phyloP scores from a whole-genome alignment of 2,797 vertebrate genomes.

The Nyctibius grandis region DNA sequence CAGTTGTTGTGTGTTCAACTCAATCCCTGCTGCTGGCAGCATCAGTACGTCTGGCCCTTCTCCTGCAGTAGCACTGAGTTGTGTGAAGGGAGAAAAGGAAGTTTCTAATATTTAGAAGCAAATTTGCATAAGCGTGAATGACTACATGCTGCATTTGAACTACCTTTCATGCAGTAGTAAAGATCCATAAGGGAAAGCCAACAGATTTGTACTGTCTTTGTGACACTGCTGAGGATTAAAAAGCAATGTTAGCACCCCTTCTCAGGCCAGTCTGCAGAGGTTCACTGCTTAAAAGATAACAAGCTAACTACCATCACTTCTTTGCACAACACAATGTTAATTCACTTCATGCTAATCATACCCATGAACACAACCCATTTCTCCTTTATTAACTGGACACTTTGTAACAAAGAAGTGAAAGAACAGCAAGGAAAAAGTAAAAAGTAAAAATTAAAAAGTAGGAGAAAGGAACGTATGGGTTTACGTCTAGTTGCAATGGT shows the following conservation, averaged over 20 bases:
- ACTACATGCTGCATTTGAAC: not conserved
- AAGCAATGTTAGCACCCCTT: not conserved
- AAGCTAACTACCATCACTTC: not conserved
- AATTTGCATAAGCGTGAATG: not conserved
- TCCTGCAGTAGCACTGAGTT: not conserved
- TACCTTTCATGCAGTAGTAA: not conserved
- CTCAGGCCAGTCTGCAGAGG: not conserved
- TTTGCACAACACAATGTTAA: not conserved
- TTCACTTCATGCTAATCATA: not conserved
- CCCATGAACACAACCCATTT: not conserved
- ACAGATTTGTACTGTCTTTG: not conserved
- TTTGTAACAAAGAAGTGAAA: not conserved
- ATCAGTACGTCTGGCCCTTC: not conserved
- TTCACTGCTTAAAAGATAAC: not conserved
- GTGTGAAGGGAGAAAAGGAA: not conserved
- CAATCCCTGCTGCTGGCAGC: not conserved
- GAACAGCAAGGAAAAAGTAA: not conserved
- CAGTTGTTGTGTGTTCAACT: not conserved
- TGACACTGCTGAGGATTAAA: not conserved
- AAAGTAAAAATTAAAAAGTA: not conserved
- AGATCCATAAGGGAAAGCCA: not conserved
- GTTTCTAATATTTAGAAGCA: not conserved
- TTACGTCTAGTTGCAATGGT: not conserved
- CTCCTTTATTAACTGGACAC: not conserved
- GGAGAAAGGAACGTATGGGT: not conserved